These are phyloP conservation scores for Melanaphis sacchari DNA, from an alignment of 1,140 invertebrate genomes.

Conservation along the genomic window DNA sequence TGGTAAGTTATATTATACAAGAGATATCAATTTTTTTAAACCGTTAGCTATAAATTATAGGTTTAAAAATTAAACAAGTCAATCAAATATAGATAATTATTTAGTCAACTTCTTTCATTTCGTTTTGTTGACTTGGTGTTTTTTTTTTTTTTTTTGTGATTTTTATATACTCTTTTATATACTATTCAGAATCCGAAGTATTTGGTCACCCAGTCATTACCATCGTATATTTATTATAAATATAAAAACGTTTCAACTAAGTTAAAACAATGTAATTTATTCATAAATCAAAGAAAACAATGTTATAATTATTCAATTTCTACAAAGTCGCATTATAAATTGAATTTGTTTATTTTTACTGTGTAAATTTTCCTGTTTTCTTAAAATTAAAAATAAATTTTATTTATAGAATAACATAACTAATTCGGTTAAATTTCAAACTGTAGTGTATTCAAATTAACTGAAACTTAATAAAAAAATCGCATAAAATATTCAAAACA, in stretches of 20 bases:
- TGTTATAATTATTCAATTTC: constrained; percentile 9
- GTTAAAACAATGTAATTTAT: not conserved
- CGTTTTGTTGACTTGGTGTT: not conserved
- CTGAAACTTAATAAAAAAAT: constrained; percentile 3
- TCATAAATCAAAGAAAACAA: not conserved
- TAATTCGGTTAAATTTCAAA: not conserved
- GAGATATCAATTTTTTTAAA: not conserved
- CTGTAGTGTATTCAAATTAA: not conserved
- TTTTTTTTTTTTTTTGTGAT: not conserved
- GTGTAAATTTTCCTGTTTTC: not conserved
- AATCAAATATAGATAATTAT: not conserved
- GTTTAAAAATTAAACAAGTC: no score
- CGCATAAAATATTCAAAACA: not conserved
- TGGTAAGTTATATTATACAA: no score
- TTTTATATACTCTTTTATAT: no score
- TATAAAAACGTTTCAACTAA: not conserved
- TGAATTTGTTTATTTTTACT: not conserved
- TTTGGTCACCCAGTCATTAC: not conserved
- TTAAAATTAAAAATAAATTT: not conserved
- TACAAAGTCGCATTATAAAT: not conserved
- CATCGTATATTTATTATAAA: not conserved
- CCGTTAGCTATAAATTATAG: not conserved
- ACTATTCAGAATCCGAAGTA: not conserved
- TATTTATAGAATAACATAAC: constrained; percentile 10
- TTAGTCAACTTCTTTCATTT: not conserved